These are phyloP conservation scores for Pangasius mekongensis DNA, from an alignment of 2,797 vertebrate species.

Conservation along the genomic window DNA sequence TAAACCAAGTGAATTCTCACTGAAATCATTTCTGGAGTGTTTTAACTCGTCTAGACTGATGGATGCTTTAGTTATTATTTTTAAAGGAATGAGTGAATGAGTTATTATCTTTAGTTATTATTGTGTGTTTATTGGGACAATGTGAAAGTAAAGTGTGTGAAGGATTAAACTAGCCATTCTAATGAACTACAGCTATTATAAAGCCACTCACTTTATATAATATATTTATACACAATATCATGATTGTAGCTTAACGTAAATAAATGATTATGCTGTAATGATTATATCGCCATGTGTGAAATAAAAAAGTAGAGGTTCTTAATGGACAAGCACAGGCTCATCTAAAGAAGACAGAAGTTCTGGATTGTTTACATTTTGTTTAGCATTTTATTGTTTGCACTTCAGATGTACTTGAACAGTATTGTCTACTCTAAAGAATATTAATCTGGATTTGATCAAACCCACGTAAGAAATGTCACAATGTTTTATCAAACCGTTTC, in stretches of 20 bases:
- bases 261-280: too few relatives aligned
- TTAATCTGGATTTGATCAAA: not conserved
- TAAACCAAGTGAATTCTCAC: too few relatives aligned
- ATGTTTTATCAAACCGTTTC: not conserved
- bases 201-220: not conserved
- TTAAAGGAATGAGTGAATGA: too few relatives aligned
- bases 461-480: not conserved
- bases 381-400: not conserved
- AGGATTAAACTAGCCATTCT: not conserved
- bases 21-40: too few relatives aligned
- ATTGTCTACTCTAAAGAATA: not conserved
- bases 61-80: too few relatives aligned
- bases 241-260: too few relatives aligned
- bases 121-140: too few relatives aligned
- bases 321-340: too few relatives aligned
- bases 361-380: not conserved
- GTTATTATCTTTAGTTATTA: too few relatives aligned
- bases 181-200: not conserved
- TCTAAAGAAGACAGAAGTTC: not conserved
- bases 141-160: not conserved
- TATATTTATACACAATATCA: not conserved
- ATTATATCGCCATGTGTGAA: not conserved
- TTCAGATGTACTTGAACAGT: not conserved
- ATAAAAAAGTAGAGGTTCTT: not conserved
- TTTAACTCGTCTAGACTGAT: too few relatives aligned